Evolutionary conservation across 2,113 vertebrate species (phyloP).

Genomic region (Menura novaehollandiae): DNA sequence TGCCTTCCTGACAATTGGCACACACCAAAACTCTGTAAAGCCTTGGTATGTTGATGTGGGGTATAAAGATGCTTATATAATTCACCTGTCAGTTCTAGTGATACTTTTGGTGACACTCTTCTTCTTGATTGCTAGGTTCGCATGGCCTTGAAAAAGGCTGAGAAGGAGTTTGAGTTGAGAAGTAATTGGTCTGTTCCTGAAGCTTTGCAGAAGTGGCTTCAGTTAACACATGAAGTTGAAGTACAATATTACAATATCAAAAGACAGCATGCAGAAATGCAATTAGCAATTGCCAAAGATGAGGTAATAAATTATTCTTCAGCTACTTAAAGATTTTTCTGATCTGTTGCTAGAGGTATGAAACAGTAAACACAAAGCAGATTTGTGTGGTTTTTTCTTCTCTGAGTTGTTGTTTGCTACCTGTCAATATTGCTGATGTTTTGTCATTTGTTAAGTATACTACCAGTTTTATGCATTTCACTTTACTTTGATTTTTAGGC

Average conservation of each 20-base stretch:
- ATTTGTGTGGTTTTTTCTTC: background rate
- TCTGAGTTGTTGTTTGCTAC: background rate
- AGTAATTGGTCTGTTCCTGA: constrained; percentile 93
- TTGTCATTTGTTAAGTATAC: background rate
- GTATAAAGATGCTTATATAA: background rate
- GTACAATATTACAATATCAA: constrained; percentile 99
- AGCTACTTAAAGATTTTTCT: background rate
- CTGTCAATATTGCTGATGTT: background rate
- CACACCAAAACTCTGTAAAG: background rate
- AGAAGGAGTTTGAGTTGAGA: constrained; percentile 91
- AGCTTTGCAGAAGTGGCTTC: constrained; percentile 97
- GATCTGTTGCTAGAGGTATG: background rate
- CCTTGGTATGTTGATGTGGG: background rate
- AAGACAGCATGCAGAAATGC: constrained; percentile 94
- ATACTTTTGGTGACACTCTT: background rate
- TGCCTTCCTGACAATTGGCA: background rate
- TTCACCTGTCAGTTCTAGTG: background rate
- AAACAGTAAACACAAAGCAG: background rate
- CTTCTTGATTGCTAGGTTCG: constrained; percentile 80
- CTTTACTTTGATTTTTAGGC: constrained; percentile 77
- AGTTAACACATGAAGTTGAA: constrained; percentile 97
- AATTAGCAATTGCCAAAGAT: constrained; percentile 91
- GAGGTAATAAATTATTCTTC: constrained; percentile 79
- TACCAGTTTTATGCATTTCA: background rate
- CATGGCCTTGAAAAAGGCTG: constrained; percentile 95